phyloP scores from a whole-genome alignment of 2,888 invertebrate species.

The Archips xylosteana region DNA sequence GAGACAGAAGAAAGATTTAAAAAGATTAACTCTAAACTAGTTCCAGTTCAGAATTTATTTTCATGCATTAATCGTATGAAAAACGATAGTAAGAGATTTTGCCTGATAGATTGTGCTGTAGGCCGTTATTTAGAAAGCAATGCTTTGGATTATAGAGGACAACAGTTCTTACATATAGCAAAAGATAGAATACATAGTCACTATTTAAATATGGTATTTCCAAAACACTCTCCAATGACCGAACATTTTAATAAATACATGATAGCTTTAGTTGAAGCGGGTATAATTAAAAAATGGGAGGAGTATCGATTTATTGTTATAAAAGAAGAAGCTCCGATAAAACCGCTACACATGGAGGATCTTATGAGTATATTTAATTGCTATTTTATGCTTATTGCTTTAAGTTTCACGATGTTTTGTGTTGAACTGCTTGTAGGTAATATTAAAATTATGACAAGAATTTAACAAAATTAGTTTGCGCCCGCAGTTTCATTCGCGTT shows the following conservation, averaged over 20 bases:
- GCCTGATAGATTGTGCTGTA: constrained; percentile 75
- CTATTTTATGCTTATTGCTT: constrained; percentile 53
- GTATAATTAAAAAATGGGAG: constrained; percentile 78
- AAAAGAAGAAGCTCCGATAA: constrained; percentile 67
- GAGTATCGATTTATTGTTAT: constrained; percentile 68
- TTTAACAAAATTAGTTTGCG: no score
- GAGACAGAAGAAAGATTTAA: constrained; percentile 66
- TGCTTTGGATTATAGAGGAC: constrained; percentile 67
- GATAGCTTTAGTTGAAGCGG: constrained; percentile 68
- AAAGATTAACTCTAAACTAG: constrained; percentile 68
- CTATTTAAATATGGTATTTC: constrained; percentile 68
- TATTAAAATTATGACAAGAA: constrained; percentile 9
- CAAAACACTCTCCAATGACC: constrained; percentile 68
- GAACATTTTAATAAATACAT: constrained; percentile 64
- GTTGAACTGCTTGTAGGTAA: constrained; percentile 58
- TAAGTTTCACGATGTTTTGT: constrained; percentile 60
- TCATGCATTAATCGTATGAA: constrained; percentile 63
- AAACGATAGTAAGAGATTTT: constrained; percentile 69
- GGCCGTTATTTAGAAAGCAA: constrained; percentile 69
- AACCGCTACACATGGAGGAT: constrained; percentile 65
- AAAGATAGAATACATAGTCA: constrained; percentile 74
- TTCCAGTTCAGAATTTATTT: constrained; percentile 59
- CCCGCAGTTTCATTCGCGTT: no score
- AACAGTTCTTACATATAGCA: constrained; percentile 75
- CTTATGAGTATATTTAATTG: constrained; percentile 66